Evolutionary conservation across 2,888 invertebrate genomes (phyloP).

Genomic region (Beris chalybata): DNA sequence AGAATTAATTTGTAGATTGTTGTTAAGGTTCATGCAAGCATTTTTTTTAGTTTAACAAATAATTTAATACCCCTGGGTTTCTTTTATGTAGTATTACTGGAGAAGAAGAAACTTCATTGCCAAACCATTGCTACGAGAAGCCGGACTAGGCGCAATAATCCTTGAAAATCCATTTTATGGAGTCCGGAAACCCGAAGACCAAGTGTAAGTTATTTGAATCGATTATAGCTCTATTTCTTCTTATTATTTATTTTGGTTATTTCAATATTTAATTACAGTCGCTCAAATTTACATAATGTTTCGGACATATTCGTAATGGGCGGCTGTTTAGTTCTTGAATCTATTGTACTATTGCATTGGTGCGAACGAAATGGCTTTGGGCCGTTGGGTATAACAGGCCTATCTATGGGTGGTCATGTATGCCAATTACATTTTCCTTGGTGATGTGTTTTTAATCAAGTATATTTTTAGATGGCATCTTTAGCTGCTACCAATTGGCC

Average conservation of each 20-base stretch:
- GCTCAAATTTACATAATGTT: slow-evolving; percentile 91
- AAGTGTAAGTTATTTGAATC: slow-evolving; percentile 64
- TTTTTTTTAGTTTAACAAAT: slow-evolving; percentile 2
- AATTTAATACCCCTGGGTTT: neutral
- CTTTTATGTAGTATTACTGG: slow-evolving; percentile 76
- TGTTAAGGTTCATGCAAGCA: neutral
- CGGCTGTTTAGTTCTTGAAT: slow-evolving; percentile 92
- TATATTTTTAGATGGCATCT: slow-evolving; percentile 84
- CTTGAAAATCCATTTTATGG: slow-evolving; percentile 98
- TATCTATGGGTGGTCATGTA: slow-evolving; percentile 98
- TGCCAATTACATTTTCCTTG: slow-evolving; percentile 54
- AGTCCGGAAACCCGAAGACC: slow-evolving; percentile 81
- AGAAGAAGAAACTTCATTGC: slow-evolving; percentile 86
- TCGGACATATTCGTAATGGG: slow-evolving; percentile 99
- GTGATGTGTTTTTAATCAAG: neutral
- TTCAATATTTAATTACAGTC: slow-evolving; percentile 58
- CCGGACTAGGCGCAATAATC: slow-evolving; percentile 89
- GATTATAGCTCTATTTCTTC: slow-evolving; percentile 9
- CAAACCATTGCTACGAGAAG: slow-evolving; percentile 84
- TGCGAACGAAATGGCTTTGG: slow-evolving; percentile 88
- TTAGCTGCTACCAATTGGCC: slow-evolving; percentile 95
- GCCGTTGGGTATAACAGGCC: slow-evolving; percentile 90
- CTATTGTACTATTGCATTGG: slow-evolving; percentile 90
- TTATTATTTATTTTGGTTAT: slow-evolving; percentile 27
- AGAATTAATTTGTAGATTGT: slow-evolving; percentile 1